A percentile compares a stretch with the other conserved stretches of the same genome.
phyloP scores from a whole-genome alignment of 2,888 invertebrate species.

The Drosophila neutralis region DNA sequence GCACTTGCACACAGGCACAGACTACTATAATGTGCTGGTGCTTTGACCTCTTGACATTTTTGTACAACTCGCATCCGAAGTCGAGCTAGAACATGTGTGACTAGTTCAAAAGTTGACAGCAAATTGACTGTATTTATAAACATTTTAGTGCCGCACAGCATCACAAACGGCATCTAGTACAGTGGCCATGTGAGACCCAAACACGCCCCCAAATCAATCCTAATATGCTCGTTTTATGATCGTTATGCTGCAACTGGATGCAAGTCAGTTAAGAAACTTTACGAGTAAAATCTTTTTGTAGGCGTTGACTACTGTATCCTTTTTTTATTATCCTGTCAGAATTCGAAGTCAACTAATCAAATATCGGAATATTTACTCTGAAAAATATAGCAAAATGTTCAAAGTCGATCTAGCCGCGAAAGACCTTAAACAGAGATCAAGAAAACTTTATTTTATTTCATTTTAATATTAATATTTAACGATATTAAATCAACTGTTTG shows the following conservation, averaged over 20 bases:
- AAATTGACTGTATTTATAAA: constrained; percentile 80
- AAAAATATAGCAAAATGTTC: not conserved
- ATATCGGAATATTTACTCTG: not conserved
- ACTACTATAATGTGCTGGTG: constrained; percentile 38
- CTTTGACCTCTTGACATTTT: constrained; percentile 69
- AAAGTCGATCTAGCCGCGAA: not conserved
- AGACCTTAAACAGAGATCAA: not conserved
- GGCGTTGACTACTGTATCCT: not conserved
- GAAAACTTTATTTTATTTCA: not conserved
- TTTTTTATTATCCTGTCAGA: constrained; percentile 6
- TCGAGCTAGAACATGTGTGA: constrained; percentile 67
- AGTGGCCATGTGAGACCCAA: constrained; percentile 5
- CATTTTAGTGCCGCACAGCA: constrained; percentile 55
- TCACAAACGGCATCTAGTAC: constrained; percentile 2
- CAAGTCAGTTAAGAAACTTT: constrained; percentile 23
- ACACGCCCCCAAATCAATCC: constrained; percentile 65
- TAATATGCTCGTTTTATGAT: constrained; percentile 50
- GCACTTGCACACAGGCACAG: constrained; percentile 10
- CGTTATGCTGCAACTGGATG: constrained; percentile 30
- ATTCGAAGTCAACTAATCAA: not conserved
- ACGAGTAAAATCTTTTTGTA: not conserved
- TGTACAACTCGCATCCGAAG: constrained; percentile 38
- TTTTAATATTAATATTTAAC: not conserved
- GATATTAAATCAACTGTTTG: not conserved
- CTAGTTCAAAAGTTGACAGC: constrained; percentile 77